These are phyloP conservation scores for Aphaenogaster rudis DNA, from an alignment of 1,140 invertebrate genomes.

Conservation along the genomic window DNA sequence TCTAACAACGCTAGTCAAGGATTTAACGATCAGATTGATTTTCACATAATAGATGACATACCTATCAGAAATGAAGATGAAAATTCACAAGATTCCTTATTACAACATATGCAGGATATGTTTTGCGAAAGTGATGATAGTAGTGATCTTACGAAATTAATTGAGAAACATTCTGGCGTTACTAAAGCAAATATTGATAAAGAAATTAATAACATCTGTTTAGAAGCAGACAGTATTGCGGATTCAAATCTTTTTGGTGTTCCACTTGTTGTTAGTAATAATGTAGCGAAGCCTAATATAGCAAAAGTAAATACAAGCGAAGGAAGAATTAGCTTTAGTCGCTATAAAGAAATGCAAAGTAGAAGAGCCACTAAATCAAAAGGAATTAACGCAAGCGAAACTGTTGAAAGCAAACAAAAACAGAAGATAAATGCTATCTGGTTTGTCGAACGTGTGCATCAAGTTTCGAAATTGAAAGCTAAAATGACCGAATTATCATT, in stretches of 20 bases:
- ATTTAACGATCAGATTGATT: constrained; percentile 2
- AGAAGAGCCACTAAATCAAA: constrained; percentile 63
- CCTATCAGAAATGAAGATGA: constrained; percentile 69
- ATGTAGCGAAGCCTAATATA: not conserved
- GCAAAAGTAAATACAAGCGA: constrained; percentile 27
- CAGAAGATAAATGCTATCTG: constrained; percentile 77
- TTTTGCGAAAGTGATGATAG: constrained; percentile 83
- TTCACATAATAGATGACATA: not conserved
- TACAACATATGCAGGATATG: constrained; percentile 82
- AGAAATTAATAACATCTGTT: constrained; percentile 76
- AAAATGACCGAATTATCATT: constrained; percentile 79
- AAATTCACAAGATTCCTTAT: constrained; percentile 78
- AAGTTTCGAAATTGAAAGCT: constrained; percentile 75
- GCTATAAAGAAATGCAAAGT: constrained; percentile 79
- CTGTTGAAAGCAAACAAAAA: constrained; percentile 59
- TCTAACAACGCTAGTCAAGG: constrained; percentile 18
- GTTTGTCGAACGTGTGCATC: constrained; percentile 80
- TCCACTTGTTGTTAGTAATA: constrained; percentile 16
- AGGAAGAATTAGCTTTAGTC: constrained; percentile 76
- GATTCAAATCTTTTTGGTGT: not conserved
- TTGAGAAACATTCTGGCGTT: constrained; percentile 80
- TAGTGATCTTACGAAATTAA: constrained; percentile 79
- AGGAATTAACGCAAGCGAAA: constrained; percentile 52
- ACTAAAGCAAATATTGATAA: constrained; percentile 76
- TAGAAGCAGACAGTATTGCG: constrained; percentile 29